Evolutionary conservation across 2,797 vertebrate genomes (phyloP), one percentile per base, ranked within the genome.

Genomic region (Centropyge bicolor): DNA sequence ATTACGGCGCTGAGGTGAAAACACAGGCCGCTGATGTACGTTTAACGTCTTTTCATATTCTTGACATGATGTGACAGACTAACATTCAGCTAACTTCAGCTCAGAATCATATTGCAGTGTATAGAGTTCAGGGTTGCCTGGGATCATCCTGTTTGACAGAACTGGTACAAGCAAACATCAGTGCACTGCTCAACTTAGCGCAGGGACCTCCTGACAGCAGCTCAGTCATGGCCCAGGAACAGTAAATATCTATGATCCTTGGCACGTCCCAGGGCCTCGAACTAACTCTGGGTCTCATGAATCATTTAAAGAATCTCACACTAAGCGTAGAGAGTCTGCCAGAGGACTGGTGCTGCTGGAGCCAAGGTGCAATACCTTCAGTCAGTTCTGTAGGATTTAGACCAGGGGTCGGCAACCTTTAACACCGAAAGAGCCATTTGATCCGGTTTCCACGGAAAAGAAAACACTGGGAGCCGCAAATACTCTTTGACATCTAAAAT

Each of bases 1-100:
- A 95, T 95, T 94, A 66, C 92, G 87, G 90, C 93, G 69, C 49
- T 89, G 64, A 46, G 46, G 63, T 78, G 76, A 67, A 60, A 80
- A 71, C 86, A 85, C 81, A 90, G 83, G 94, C 91, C 92, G 92
- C 89, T 49, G 88, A 45, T 84, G 87, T 74, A 74, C 0, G 19
- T 0, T 40, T 36, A 66, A 90, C 89, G 91, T 94, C n/a, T n/a
- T n/a, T n/a, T 56, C 5, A 27, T 27, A 1, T 38, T 60, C 35
- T 57, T 56, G 6, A 45, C 52, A 41, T 5, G 2, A 41, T 31
- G 19, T 6, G 7, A 52, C 17, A 19, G 16, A 41, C 17, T 6
- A 8, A n/a, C 20, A 11, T 27, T 41, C 40, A 35, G 1, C 3
- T 45, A 19, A 54, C 14, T 31, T 31, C 0, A 31, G 5, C 6